phyloP scores from a whole-genome alignment of 2,888 invertebrate genomes.

The Drosophila acutilabella region DNA sequence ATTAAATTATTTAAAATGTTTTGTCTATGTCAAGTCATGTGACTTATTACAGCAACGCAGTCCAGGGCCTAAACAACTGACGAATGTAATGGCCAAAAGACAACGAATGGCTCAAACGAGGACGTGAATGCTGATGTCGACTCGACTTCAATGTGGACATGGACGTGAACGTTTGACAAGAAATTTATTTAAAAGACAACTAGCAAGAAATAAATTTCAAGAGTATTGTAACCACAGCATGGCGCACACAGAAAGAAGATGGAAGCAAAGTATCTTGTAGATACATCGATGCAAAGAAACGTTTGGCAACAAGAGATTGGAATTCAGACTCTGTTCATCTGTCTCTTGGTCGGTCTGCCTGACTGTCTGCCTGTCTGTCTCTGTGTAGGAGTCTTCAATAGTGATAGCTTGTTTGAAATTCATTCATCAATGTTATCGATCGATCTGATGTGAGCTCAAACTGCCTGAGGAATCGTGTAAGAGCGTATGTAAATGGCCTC shows the following conservation, averaged over 20 bases:
- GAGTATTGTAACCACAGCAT: slow-evolving; percentile 54
- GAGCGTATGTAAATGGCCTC: slow-evolving; percentile 67
- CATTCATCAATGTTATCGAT: slow-evolving; percentile 81
- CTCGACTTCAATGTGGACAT: slow-evolving; percentile 19
- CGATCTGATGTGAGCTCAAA: slow-evolving; percentile 55
- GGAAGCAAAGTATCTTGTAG: slow-evolving; percentile 15
- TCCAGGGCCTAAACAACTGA: slow-evolving; percentile 67
- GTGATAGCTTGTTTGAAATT: slow-evolving; percentile 68
- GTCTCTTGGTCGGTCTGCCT: slow-evolving; percentile 3
- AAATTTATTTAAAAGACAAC: slow-evolving; percentile 82
- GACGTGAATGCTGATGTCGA: slow-evolving; percentile 21
- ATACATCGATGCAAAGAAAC: slow-evolving; percentile 11
- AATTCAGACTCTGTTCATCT: slow-evolving; percentile 41
- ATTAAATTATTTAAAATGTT: slow-evolving; percentile 75
- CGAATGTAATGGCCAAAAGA: slow-evolving; percentile 59
- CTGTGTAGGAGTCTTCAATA: slow-evolving; percentile 54
- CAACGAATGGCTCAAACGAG: slow-evolving; percentile 24
- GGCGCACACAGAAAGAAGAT: slow-evolving; percentile 23
- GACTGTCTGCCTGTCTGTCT: slow-evolving; percentile 12
- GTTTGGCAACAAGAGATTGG: slow-evolving; percentile 21
- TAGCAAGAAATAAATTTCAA: slow-evolving; percentile 78
- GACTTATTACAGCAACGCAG: slow-evolving; percentile 75
- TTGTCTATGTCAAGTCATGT: slow-evolving; percentile 70
- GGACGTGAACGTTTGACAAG: slow-evolving; percentile 71
- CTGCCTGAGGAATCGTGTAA: slow-evolving; percentile 23